Evolutionary conservation across 2,113 vertebrate species (phyloP), one percentile per base, ranked within the genome.

Genomic region (Myodes glareolus): DNA sequence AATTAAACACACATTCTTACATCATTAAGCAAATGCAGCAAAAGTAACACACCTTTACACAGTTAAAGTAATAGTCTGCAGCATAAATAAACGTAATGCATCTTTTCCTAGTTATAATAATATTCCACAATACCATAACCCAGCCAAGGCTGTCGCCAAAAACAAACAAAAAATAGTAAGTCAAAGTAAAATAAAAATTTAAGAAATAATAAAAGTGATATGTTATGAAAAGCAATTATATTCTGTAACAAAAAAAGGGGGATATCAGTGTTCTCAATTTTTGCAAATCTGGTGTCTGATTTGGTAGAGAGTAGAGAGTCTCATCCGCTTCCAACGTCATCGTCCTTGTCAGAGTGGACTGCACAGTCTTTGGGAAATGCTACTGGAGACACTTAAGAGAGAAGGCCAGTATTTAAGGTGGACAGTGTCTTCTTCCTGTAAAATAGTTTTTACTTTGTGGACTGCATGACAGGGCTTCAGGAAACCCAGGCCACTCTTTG

Each of bases 161-260:
- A 36, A 61, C 27, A 27, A 23, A 55, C 5, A 5, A n/a, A 55
- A 13, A 58, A 58, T 25, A 58, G n/a, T 14, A 8, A 58, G 58
- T 58, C 58, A 72, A n/a, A 58, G 52, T 61, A 13, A 61, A 61
- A 14, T 82, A 61, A 25, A 84, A 84, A 84, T 61, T 58, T 61
- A 61, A 63, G 81, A 42, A 63, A 84, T 42, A 42, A 42, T 42
- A 63, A 29, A 29, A 16, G 7, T 84, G 58, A 39, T 52, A 61
- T 73, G 78, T 97, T 96, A 65, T 85, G 73, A 95, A 94, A 90
- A 94, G 50, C 89, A 91, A 81, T 91, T 80, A 39, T 65, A 70
- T 94, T 84, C 19, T 33, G 31, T 90, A 88, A 63, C 55, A 47
- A 80, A 91, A 95, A 81, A 21, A 7, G 17, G 50, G n/a, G 21